These are phyloP conservation scores for Mungos mungo DNA, from an alignment of 2,113 vertebrate species.

Conservation along the genomic window DNA sequence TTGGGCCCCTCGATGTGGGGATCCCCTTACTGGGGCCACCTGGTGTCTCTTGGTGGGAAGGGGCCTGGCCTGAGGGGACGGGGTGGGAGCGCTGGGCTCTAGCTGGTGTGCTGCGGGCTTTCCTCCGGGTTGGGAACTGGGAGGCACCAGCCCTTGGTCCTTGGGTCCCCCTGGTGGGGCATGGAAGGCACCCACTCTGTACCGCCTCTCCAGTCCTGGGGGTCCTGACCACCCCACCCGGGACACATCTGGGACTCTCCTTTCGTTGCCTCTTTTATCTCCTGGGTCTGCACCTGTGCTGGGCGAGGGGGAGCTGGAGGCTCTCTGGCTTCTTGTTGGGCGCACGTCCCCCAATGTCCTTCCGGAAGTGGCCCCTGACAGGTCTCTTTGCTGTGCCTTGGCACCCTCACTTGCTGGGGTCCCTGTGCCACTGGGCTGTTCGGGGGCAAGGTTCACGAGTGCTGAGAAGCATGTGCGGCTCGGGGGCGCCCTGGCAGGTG, in stretches of 20 bases:
- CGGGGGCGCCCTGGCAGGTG: background rate
- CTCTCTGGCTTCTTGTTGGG: background rate
- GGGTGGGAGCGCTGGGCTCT: background rate
- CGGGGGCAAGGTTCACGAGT: background rate
- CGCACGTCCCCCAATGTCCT: background rate
- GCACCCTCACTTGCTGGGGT: background rate
- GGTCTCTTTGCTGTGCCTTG: background rate
- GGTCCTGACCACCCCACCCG: background rate
- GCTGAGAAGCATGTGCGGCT: no score
- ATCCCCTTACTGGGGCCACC: background rate
- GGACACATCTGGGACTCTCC: background rate
- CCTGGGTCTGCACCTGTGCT: background rate
- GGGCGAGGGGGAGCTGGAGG: no score
- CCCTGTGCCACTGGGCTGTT: background rate
- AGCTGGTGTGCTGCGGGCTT: background rate
- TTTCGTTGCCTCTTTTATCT: background rate
- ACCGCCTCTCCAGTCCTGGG: background rate
- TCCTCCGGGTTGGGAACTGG: background rate
- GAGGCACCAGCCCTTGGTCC: background rate
- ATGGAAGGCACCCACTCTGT: rapidly evolving
- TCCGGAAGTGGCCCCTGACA: background rate
- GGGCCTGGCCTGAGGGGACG: background rate
- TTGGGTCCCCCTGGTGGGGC: background rate
- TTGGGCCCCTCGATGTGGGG: background rate
- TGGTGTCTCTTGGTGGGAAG: background rate